phyloP scores from a whole-genome alignment of 2,888 invertebrate genomes.

The Amphimallon solstitiale region DNA sequence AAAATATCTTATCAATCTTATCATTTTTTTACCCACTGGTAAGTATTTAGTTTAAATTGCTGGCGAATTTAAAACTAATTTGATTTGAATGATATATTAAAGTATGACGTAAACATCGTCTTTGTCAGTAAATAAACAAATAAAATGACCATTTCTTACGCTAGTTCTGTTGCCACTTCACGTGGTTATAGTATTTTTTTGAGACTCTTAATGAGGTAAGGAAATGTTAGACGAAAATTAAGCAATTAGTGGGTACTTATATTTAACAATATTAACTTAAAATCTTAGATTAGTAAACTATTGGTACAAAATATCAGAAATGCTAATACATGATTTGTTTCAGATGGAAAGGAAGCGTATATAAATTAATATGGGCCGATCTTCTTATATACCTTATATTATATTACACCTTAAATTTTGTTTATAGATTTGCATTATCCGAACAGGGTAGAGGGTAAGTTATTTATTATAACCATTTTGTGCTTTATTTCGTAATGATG shows the following conservation, averaged over 20 bases:
- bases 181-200: conserved; percentile 85
- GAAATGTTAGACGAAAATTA: background rate
- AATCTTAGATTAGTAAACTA: no score
- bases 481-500: no score
- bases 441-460: conserved; percentile 74
- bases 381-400: conserved; percentile 77
- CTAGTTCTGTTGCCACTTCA: conserved; percentile 84
- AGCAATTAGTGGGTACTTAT: background rate
- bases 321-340: conserved; percentile 54
- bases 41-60: background rate
- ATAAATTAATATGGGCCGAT: conserved; percentile 91
- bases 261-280: no score
- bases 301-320: no score
- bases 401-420: conserved; percentile 79
- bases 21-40: background rate
- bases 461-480: background rate
- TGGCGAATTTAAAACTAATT: conserved; percentile 1
- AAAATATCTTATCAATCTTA: background rate
- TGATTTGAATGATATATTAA: background rate
- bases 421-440: conserved; percentile 76
- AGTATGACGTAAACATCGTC: background rate
- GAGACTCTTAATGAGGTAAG: conserved; percentile 79
- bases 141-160: conserved; percentile 84
- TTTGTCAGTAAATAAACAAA: background rate
- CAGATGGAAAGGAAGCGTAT: conserved; percentile 92